These are phyloP conservation scores for Periophthalmus modestus DNA, from an alignment of 2,113 vertebrate genomes.

Conservation along the genomic window DNA sequence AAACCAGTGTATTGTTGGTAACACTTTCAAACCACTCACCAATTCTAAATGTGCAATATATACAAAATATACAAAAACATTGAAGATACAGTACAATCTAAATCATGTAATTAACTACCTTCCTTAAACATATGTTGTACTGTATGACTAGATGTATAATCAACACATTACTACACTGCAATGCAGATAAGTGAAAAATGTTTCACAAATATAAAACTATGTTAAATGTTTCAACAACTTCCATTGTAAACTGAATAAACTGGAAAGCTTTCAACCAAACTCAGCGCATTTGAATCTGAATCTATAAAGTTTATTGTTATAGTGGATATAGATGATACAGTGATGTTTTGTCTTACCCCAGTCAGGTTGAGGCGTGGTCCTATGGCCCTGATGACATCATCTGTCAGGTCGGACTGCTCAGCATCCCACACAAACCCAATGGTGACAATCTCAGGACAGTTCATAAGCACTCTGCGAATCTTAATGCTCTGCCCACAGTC, in stretches of 20 bases:
- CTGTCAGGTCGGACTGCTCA: slow-evolving; percentile 94
- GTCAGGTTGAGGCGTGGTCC: slow-evolving; percentile 89
- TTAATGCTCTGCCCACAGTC: slow-evolving; percentile 97
- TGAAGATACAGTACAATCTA: neutral
- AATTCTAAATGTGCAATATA: no score
- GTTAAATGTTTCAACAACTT: no score
- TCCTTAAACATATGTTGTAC: no score
- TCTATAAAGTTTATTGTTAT: no score
- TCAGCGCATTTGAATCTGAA: no score
- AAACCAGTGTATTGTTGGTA: neutral
- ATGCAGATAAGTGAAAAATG: no score
- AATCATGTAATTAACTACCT: no score
- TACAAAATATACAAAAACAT: neutral
- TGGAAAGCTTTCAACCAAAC: no score
- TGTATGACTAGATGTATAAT: no score
- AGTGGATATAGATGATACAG: neutral
- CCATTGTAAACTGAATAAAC: no score
- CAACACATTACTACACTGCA: no score
- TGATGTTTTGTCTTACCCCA: slow-evolving; percentile 79
- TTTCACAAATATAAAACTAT: no score
- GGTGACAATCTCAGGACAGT: slow-evolving; percentile 96
- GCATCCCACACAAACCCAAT: slow-evolving; percentile 98
- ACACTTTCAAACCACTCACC: neutral
- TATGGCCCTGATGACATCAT: slow-evolving; percentile 90
- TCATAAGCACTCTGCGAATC: slow-evolving; percentile 96